A percentile compares a stretch with the other conserved stretches of the same genome.
These are phyloP conservation scores for Rhynchopsitta pachyrhyncha DNA, from an alignment of 2,113 vertebrate genomes.

Conservation along the genomic window DNA sequence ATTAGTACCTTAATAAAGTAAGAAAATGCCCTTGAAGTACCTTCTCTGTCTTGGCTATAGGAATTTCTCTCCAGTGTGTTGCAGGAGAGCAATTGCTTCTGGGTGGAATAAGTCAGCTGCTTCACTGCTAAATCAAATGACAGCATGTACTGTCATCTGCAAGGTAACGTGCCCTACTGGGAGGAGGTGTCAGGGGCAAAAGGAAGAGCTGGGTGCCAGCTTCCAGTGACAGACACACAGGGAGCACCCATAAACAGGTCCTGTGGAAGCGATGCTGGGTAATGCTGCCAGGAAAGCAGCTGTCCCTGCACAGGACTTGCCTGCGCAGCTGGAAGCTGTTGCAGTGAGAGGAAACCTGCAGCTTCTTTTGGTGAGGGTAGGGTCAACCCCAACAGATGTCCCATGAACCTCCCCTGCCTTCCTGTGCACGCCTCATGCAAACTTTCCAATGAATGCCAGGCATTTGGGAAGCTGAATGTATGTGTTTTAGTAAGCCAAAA, in stretches of 20 bases:
- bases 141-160: background rate
- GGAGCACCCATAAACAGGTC: background rate
- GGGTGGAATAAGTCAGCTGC: background rate
- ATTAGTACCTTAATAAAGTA: background rate
- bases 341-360: fast-evolving
- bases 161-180: background rate
- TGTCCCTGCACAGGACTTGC: fast-evolving
- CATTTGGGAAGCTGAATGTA: background rate
- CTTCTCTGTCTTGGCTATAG: background rate
- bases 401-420: background rate
- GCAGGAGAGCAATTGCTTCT: background rate
- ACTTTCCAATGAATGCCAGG: background rate
- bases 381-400: background rate
- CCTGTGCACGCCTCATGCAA: fast-evolving
- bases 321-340: background rate
- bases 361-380: background rate
- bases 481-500: background rate
- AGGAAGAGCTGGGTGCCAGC: background rate
- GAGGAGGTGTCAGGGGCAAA: background rate
- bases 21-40: background rate
- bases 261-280: fast-evolving
- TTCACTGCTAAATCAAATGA: background rate
- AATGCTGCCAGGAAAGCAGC: background rate
- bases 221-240: fast-evolving
- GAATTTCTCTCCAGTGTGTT: background rate